Conservation (phyloP, 2,888 invertebrate genomes). For the Agonopterix subpropinquella region DNA sequence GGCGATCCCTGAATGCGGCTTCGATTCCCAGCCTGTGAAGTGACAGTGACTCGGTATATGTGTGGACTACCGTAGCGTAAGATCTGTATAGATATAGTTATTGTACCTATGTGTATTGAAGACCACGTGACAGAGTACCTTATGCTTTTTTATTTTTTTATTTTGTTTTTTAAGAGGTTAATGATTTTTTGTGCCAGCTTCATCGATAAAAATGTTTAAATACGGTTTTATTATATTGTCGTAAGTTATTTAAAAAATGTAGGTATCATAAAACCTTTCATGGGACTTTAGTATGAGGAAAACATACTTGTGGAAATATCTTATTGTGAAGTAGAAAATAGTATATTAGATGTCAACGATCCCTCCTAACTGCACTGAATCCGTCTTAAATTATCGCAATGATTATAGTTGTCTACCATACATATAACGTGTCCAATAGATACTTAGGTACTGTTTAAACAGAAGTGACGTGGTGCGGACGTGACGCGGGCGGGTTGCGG, state of each 20-base stretch:
- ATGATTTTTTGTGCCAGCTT: not conserved
- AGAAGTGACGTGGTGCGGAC: too few species aligned
- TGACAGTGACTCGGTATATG: conserved; percentile 23
- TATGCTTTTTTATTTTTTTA: not conserved
- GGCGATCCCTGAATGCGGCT: conserved; percentile 25
- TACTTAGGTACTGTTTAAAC: too few species aligned
- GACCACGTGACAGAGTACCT: not conserved
- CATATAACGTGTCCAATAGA: too few species aligned
- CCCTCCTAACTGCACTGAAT: too few species aligned
- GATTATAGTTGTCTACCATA: too few species aligned
- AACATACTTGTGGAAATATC: not conserved
- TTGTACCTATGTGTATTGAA: not conserved
- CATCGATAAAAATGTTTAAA: not conserved
- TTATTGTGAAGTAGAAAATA: not conserved
- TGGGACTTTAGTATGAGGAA: not conserved
- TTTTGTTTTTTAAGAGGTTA: not conserved
- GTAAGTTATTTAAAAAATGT: not conserved
- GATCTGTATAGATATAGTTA: conserved; percentile 20
- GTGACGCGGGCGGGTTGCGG: too few species aligned
- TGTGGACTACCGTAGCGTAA: conserved; percentile 21
- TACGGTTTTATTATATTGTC: not conserved
- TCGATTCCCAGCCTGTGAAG: conserved; percentile 15
- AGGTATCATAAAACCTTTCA: not conserved
- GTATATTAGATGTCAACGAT: too few species aligned
- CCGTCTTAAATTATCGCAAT: too few species aligned